Base-by-base conservation (phyloP, 2,113 vertebrate genomes). In the Carollia perspicillata region DNA sequence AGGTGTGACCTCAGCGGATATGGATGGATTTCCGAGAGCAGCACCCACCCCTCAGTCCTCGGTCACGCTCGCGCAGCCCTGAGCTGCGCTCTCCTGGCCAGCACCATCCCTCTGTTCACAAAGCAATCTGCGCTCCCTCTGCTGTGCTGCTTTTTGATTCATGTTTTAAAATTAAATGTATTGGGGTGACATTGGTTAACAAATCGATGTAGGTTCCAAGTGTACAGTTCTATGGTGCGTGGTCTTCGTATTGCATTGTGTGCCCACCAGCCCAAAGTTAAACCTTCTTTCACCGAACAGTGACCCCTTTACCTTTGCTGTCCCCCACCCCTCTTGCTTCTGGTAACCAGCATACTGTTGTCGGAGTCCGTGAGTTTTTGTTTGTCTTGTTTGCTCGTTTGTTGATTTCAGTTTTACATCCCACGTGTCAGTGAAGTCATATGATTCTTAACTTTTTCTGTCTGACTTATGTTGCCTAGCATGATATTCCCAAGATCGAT, bases 21-120 rank as follows among this genome's bases (percentile, higher is more conserved):
- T n/a, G 33, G 26, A 35, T 14, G 37, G 53, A 18, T 71, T 53
- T 44, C 35, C 42, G 14, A 47, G 42, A 12, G 6, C 42, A n/a
- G 26, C 2, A 0, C 26, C 7, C 23, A 6, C 11, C 22, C 11
- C 8, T 28, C 49, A 12, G 1, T 55, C 11, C 9, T 28, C 49
- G 12, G 1, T 47, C 23, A 11, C 0, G 23, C 35, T n/a, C 23
- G 11, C 18, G 4, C 33, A 20, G 8, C 49, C 0, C 8, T 30
- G 35, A 63, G 63, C 44, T 23, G 35, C 9, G 8, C 33, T 33
- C 40, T 68, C 40, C 8, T 0, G 7, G 22, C 28, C 35, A 66
- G 1, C 8, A 1, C 13, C 3, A 8, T 10, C 33, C 79, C 26
- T 66, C 8, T 47, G 63, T 77, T 89, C 72, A 37, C 35, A 8